Conservation (phyloP, 2,797 vertebrate genomes). For the Pyrocephalus nanus region DNA sequence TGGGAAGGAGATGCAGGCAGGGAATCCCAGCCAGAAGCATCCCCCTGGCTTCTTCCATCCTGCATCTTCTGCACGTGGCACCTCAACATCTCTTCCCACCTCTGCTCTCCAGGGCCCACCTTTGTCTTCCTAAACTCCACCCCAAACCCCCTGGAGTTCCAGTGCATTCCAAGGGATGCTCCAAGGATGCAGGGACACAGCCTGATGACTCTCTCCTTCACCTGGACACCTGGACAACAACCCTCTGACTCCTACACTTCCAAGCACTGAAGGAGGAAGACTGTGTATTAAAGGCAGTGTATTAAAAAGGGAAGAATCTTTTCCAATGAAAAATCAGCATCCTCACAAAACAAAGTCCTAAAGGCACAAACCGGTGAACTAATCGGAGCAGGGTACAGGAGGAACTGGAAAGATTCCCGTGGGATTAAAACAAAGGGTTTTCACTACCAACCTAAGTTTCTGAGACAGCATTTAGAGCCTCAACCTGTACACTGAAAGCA, state of each 20-base stretch:
- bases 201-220: background rate
- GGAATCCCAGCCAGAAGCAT: background rate
- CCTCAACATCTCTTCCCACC: background rate
- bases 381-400: background rate
- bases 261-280: background rate
- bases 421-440: background rate
- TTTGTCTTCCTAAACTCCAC: background rate
- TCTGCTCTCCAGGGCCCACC: background rate
- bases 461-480: background rate
- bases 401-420: background rate
- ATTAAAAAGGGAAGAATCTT: background rate
- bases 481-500: background rate
- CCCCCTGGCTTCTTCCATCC: background rate
- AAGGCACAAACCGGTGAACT: constrained; percentile 59
- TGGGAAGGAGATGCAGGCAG: background rate
- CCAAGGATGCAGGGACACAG: background rate
- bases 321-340: background rate
- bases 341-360: constrained; percentile 42
- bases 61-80: background rate
- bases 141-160: accelerated
- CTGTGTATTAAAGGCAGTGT: constrained; percentile 49
- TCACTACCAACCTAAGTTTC: background rate
- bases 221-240: background rate
- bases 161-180: background rate
- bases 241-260: background rate